These are phyloP conservation scores for Amaurobius ferox DNA, from an alignment of 2,888 invertebrate species.

Conservation along the genomic window DNA sequence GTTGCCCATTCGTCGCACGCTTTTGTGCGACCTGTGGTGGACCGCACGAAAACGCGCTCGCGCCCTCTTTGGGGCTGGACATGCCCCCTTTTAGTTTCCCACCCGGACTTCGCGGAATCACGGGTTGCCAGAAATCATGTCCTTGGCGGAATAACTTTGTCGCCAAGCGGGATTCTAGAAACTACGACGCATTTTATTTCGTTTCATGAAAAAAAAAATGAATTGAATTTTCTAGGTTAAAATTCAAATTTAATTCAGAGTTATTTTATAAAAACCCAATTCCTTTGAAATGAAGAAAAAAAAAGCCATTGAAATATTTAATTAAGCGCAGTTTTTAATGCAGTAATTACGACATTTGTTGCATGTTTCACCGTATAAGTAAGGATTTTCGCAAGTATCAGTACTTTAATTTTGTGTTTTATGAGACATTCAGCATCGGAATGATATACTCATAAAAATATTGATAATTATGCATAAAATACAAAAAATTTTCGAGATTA, in stretches of 20 bases:
- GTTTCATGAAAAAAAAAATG: background rate
- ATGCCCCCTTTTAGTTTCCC: background rate
- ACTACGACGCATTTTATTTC: too few species aligned
- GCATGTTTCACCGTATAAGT: too few species aligned
- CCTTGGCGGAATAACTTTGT: background rate
- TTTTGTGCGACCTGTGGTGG: constrained; percentile 57
- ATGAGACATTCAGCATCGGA: too few species aligned
- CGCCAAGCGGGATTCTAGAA: background rate
- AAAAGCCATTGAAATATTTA: too few species aligned
- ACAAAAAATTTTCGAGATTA: too few species aligned
- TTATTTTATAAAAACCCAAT: background rate
- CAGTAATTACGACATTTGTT: too few species aligned
- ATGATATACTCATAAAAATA: too few species aligned
- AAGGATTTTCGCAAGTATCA: too few species aligned
- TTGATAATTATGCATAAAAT: too few species aligned
- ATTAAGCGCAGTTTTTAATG: too few species aligned
- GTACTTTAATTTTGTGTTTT: too few species aligned
- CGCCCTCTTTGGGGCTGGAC: constrained; percentile 33
- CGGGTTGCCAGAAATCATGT: constrained; percentile 38
- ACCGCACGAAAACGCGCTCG: constrained; percentile 35
- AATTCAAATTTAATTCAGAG: background rate
- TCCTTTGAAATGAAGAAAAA: too few species aligned
- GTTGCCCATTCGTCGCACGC: constrained; percentile 62
- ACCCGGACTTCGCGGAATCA: background rate
- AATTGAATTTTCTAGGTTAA: background rate